Base-by-base conservation (phyloP, 1,140 invertebrate species). In the Lycorma delicatula region DNA sequence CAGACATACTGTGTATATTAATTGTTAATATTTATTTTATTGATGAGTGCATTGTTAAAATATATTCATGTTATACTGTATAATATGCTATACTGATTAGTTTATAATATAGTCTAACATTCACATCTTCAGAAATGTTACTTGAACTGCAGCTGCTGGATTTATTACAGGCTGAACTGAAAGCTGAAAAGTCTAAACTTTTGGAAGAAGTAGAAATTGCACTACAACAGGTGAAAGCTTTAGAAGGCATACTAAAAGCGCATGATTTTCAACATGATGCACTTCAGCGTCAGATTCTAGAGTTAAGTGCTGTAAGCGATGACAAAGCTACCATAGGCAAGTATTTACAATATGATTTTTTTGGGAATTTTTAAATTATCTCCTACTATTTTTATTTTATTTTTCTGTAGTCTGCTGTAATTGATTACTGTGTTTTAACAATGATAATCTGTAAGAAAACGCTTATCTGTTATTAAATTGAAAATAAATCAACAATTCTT, bases 201-300 rank as follows among this genome's bases (percentile, higher is more conserved):
- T 13, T 59, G 28, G 51, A 61, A 20, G 57, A 67, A 51, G 49
- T 66, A 2, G 46, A 64, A 11, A 60, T 65, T 41, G 64, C 65
- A 31, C 60, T 65, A 23, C 48, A 55, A 6, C 63, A 60, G 50
- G 60, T 68, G 18, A 44, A 64, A 36, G 44, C 56, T 12, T 58
- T 64, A 29, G 63, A 64, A 51, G 51, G 56, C 13, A 44, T 60
- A 29, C 56, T 56, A 16, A 54, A 53, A 47, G 55, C 41, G 34
- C 53, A 63, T 36, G 61, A 64, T 26, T 60, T 52, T 31, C 53
- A 66, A 25, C 63, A 65, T n/a, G 62, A 83, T 65, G 75, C 75
- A 66, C 68, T 85, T 28, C 76, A 79, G 59, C 80, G 84, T 69
- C 79, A 82, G 69, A 75, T 86, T 53, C 63, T 85, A 3, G 83